These are phyloP conservation scores for Reinhardtius hippoglossoides DNA, from an alignment of 2,113 vertebrate genomes.

Conservation along the genomic window DNA sequence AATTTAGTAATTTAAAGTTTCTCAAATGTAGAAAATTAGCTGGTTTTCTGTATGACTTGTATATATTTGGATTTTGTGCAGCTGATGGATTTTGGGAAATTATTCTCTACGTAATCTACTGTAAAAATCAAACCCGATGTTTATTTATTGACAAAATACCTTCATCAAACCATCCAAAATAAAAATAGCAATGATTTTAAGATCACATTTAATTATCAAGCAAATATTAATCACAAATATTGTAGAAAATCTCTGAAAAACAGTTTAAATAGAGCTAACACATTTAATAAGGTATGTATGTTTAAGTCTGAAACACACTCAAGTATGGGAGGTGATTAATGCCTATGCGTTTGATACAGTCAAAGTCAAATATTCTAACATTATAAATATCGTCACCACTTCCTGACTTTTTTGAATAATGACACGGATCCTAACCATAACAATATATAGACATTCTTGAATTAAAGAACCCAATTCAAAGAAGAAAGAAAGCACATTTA, in stretches of 20 bases:
- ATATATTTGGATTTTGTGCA: not conserved
- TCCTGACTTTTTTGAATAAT: too few species aligned
- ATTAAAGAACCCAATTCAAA: not conserved
- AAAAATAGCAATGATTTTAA: not conserved
- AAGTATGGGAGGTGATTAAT: not conserved
- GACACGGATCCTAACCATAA: too few species aligned
- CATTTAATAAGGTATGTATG: too few species aligned
- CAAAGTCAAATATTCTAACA: not conserved
- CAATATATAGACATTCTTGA: not conserved
- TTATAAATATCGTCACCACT: not conserved
- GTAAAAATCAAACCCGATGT: not conserved
- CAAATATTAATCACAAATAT: too few species aligned
- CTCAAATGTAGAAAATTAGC: not conserved
- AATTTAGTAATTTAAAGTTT: not conserved
- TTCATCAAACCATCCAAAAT: not conserved
- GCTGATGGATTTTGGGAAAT: not conserved
- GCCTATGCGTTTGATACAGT: constrained; percentile 9
- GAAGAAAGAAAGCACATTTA: not conserved
- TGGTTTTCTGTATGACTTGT: not conserved
- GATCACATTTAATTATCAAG: too few species aligned
- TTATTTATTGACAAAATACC: not conserved
- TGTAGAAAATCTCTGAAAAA: too few species aligned
- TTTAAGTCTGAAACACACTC: too few species aligned
- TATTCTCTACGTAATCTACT: too few species aligned
- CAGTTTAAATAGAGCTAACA: too few species aligned